Evolutionary conservation across 1,140 invertebrate genomes (phyloP).

Genomic region (Helicoverpa zea): DNA sequence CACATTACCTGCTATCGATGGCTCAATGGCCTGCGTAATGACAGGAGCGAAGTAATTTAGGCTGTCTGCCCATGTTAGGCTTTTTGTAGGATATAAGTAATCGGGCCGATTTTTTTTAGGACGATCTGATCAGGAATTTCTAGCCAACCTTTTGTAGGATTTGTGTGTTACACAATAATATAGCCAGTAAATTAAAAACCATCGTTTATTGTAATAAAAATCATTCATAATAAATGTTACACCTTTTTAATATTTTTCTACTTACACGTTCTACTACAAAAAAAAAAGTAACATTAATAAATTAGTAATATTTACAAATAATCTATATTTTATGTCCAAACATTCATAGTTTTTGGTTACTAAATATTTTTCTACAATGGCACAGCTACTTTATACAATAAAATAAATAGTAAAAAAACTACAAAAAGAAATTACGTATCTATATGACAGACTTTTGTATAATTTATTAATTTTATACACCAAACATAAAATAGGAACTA

Average conservation of each 20-base stretch:
- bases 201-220: no score
- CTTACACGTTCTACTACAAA: no score
- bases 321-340: not conserved
- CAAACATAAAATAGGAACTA: constrained; percentile 27
- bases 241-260: no score
- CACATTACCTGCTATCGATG: not conserved
- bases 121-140: no score
- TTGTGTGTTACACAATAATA: no score
- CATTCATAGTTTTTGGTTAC: constrained; percentile 25
- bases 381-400: constrained; percentile 41
- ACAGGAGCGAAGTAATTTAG: not conserved
- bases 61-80: no score
- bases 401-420: constrained; percentile 1
- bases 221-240: no score
- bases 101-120: no score
- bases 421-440: not conserved
- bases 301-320: not conserved
- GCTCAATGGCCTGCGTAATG: not conserved
- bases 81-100: no score
- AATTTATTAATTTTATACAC: not conserved
- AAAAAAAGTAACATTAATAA: not conserved
- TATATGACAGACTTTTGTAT: constrained; percentile 15
- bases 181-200: no score
- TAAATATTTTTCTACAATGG: constrained; percentile 33
- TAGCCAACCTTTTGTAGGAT: no score